Evolutionary conservation across 2,797 vertebrate species (phyloP).

Genomic region (Semotilus atromaculatus): DNA sequence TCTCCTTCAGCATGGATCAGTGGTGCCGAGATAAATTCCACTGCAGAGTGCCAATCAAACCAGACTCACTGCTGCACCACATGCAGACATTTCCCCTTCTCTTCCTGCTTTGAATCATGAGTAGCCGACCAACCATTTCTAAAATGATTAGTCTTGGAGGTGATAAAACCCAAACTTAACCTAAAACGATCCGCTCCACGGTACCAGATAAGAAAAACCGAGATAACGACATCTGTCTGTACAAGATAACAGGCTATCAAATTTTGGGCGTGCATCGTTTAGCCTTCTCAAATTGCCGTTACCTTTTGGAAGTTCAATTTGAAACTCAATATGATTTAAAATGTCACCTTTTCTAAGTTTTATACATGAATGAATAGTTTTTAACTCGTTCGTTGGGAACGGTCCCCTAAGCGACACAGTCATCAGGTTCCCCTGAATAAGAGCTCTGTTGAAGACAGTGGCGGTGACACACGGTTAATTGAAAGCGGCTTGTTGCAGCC

Average conservation of each 20-base stretch:
- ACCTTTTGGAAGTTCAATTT: conserved; percentile 31
- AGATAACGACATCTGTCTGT: conserved; percentile 46
- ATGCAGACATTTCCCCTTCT: conserved; percentile 49
- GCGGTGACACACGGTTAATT: conserved; percentile 48
- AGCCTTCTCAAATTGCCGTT: conserved; percentile 23
- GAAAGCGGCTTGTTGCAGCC: conserved; percentile 52
- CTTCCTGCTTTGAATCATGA: conserved; percentile 51
- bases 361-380: not conserved
- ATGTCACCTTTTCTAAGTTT: conserved; percentile 2
- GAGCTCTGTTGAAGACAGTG: conserved; percentile 15
- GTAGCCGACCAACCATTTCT: conserved; percentile 42
- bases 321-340: not conserved
- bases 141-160: conserved; percentile 45
- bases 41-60: conserved; percentile 60
- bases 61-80: conserved; percentile 55
- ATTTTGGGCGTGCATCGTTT: not conserved
- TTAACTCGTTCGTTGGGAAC: conserved; percentile 6
- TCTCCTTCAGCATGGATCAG: conserved; percentile 63
- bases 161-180: conserved; percentile 47
- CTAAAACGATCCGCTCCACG: conserved; percentile 22
- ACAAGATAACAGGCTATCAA: conserved; percentile 43
- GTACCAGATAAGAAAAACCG: not conserved
- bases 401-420: conserved; percentile 44
- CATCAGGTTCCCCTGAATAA: conserved; percentile 42
- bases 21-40: conserved; percentile 49